phyloP scores from a whole-genome alignment of 2,113 vertebrate genomes.

The Calyptommatus sinebrachiatus region DNA sequence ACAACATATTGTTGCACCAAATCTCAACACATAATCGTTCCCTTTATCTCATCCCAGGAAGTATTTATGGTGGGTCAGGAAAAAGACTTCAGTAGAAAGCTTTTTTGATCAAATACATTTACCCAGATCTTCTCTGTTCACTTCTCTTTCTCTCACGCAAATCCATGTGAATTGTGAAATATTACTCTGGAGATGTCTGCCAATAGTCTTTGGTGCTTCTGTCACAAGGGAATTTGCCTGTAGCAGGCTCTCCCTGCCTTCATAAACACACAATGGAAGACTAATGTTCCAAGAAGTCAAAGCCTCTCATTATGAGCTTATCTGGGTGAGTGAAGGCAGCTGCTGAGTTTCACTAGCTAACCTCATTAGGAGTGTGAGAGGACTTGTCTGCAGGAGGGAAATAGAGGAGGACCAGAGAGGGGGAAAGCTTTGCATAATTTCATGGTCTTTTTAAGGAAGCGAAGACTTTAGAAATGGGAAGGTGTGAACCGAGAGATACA shows the following conservation, averaged over 20 bases:
- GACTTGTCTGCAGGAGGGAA: not conserved
- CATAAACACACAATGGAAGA: constrained; percentile 11
- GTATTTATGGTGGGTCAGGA: not conserved
- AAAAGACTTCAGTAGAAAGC: not conserved
- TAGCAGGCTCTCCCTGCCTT: not conserved
- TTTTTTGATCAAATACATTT: fast-evolving
- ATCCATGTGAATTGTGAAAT: not conserved
- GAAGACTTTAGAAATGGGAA: not conserved
- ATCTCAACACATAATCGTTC: too few species aligned
- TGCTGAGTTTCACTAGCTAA: constrained; percentile 4
- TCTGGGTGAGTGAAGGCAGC: not conserved
- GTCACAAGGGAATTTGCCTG: not conserved
- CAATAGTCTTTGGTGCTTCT: not conserved
- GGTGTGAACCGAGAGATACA: constrained; percentile 11
- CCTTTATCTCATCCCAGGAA: not conserved
- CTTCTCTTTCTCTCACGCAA: not conserved
- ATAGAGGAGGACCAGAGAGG: fast-evolving
- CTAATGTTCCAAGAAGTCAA: constrained; percentile 15
- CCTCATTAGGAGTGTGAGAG: fast-evolving
- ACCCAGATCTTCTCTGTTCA: not conserved
- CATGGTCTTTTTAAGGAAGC: constrained; percentile 16
- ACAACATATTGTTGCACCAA: not conserved
- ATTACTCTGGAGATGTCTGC: not conserved
- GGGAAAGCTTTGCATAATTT: not conserved
- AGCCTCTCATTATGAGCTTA: constrained; percentile 17